Evolutionary conservation across 1,140 invertebrate genomes (phyloP), one percentile per base, ranked within the genome.

Genomic region (Neotoxoptera formosana): DNA sequence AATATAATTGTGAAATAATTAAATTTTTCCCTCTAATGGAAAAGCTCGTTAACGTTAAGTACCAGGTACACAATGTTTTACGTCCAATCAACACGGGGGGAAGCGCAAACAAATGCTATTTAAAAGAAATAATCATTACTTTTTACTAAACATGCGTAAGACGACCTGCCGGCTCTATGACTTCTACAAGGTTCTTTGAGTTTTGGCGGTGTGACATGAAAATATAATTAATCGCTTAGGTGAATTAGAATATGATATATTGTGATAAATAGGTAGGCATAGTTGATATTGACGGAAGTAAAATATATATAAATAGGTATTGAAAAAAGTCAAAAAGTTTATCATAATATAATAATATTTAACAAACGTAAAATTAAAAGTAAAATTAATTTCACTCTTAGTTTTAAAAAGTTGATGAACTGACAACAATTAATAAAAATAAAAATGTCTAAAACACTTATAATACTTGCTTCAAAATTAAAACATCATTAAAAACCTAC

Each of bases 1-100:
- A 60, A 90, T 90, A 90, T 90, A 90, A 67, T 90, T 90, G 48
- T 56, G 36, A 90, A 60, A 67, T 90, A 67, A 90, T 90, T 90
- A 36, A 89, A 89, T 90, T 67, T 90, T 60, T 90, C 53, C 36
- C 89, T 67, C 89, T 90, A 90, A 90, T 67, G 89, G 56, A 45
- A 67, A 45, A 67, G 89, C 89, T 90, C 89, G 89, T 90, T 90
- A 90, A 90, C 89, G 89, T 20, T 90, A 56, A 60, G 41, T 14
- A 60, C 53, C 51, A 17, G 23, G 14, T 41, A 60, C 34, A 41
- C 53, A 56, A 36, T 60, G 53, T 90, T 90, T 45, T 30, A 56
- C 36, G 36, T 45, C 56, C 53, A 60, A 60, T 90, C 51, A 45
- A 60, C 36, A 60, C 8, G 7, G 51, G 36, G 7, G 23, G 88